These are phyloP conservation scores for Drosophila bunnanda DNA, from an alignment of 2,888 invertebrate genomes.

Conservation along the genomic window DNA sequence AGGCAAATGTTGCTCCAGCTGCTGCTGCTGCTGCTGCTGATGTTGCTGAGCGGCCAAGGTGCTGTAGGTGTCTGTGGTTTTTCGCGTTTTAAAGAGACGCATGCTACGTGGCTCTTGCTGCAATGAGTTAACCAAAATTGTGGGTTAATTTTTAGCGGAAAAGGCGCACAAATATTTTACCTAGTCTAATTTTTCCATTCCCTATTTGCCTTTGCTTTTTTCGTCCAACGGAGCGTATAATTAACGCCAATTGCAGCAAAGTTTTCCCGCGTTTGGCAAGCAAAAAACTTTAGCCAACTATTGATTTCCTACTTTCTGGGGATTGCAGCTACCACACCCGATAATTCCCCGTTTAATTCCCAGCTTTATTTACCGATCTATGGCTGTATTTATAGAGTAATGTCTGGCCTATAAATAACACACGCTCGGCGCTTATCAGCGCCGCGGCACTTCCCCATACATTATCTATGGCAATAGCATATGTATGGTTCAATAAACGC, in stretches of 20 bases:
- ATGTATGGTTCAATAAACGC: constrained; percentile 59
- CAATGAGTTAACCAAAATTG: constrained; percentile 7
- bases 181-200: constrained; percentile 35
- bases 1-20: constrained; percentile 17
- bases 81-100: constrained; percentile 85
- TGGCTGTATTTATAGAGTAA: constrained; percentile 28
- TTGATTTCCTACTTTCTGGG: constrained; percentile 41
- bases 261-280: constrained; percentile 29
- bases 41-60: constrained; percentile 64
- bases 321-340: constrained; percentile 1
- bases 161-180: constrained; percentile 31
- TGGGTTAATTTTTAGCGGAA: constrained; percentile 25
- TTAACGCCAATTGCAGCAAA: constrained; percentile 60
- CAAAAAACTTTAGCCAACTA: constrained; percentile 3
- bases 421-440: constrained; percentile 36
- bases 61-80: constrained; percentile 83
- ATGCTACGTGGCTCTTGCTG: constrained; percentile 63
- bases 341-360: constrained; percentile 2
- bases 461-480: neutral
- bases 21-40: constrained; percentile 45
- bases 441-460: constrained; percentile 30
- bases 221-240: constrained; percentile 70
- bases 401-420: constrained; percentile 24
- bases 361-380: constrained; percentile 25
- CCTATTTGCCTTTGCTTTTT: constrained; percentile 34